These are phyloP conservation scores for Tympanuchus pallidicinctus DNA, from an alignment of 2,113 vertebrate species.

Conservation along the genomic window DNA sequence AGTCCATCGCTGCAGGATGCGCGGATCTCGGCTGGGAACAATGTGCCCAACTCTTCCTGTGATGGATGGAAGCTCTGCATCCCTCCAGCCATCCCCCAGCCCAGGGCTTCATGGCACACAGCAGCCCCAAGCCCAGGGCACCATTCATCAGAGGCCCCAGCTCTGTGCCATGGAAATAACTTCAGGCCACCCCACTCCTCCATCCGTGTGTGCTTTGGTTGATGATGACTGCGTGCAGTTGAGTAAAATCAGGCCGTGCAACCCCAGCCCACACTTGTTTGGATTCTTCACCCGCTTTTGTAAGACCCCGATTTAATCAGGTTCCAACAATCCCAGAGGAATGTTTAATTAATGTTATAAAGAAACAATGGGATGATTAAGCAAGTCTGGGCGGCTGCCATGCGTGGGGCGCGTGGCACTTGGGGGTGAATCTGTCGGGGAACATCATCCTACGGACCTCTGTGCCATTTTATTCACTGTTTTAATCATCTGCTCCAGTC, in stretches of 20 bases:
- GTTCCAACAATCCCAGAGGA: slow-evolving; percentile 58
- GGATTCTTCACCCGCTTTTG: slow-evolving; percentile 30
- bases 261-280: neutral
- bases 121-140: rapidly evolving
- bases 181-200: neutral
- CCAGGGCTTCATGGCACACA: neutral
- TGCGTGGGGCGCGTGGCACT: slow-evolving; percentile 53
- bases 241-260: neutral
- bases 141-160: rapidly evolving
- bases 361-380: slow-evolving; percentile 67
- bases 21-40: neutral
- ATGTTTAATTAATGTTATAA: slow-evolving; percentile 72
- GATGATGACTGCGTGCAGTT: neutral
- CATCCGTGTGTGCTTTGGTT: rapidly evolving
- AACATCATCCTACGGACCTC: neutral
- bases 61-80: neutral
- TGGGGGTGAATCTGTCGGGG: neutral
- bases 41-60: neutral
- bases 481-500: slow-evolving; percentile 13
- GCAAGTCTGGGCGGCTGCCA: slow-evolving; percentile 54
- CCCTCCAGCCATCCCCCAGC: too few relatives aligned
- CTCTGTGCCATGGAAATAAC: rapidly evolving
- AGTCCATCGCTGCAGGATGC: slow-evolving; percentile 44
- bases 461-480: neutral
- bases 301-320: slow-evolving; percentile 46